Conservation (phyloP, 23 tunicate species). For the Corella eumyota region DNA sequence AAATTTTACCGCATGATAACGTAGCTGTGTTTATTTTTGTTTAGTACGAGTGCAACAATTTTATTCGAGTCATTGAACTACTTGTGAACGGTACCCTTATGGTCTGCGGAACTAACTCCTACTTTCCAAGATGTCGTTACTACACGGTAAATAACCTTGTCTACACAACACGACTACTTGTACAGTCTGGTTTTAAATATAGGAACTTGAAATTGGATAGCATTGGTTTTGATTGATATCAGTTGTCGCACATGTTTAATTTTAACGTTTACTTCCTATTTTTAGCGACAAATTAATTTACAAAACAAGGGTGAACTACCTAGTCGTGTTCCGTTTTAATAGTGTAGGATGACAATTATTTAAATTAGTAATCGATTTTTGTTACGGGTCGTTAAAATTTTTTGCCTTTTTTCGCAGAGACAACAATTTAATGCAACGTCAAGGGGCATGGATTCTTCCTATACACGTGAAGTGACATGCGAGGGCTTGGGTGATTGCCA, state of each 20-base stretch:
- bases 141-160: slow-evolving; percentile 30
- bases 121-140: slow-evolving; percentile 44
- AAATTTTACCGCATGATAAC: too few species aligned
- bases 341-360: too few species aligned
- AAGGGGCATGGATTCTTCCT: slow-evolving; percentile 2
- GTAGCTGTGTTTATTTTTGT: too few species aligned
- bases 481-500: slow-evolving; percentile 6
- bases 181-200: background rate
- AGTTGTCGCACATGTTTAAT: too few species aligned
- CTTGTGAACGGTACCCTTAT: slow-evolving; percentile 22
- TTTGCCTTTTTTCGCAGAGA: slow-evolving; percentile 1
- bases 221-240: too few species aligned
- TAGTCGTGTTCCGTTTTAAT: too few species aligned
- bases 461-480: slow-evolving; percentile 9
- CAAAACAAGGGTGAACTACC: too few species aligned
- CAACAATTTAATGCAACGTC: slow-evolving; percentile 8
- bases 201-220: too few species aligned
- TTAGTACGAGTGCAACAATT: slow-evolving; percentile 76
- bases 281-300: too few species aligned
- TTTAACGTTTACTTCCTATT: too few species aligned
- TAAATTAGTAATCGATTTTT: too few species aligned
- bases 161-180: background rate
- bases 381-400: too few species aligned
- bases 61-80: slow-evolving; percentile 61
- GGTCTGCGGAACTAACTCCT: slow-evolving; percentile 89